phyloP scores from a whole-genome alignment of 1,140 invertebrate species.

The Drosophila tsacasi region DNA sequence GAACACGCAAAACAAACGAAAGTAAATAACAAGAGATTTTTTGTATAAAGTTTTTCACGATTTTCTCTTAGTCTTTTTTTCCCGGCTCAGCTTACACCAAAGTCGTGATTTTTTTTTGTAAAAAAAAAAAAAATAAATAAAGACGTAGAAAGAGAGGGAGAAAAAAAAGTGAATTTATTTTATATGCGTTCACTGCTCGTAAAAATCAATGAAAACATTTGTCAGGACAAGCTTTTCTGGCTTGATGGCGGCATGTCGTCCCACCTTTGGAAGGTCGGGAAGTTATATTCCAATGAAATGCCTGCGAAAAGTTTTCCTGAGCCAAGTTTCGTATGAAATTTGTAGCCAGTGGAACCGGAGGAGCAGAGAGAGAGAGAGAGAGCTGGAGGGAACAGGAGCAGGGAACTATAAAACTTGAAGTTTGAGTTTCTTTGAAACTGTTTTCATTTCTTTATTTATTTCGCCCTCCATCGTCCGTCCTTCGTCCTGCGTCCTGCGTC shows the following conservation, averaged over 20 bases:
- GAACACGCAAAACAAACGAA: slow-evolving; percentile 44
- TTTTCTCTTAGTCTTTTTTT: slow-evolving; percentile 2
- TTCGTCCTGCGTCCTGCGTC: slow-evolving; percentile 5
- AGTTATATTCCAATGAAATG: slow-evolving; percentile 55
- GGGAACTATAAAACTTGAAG: slow-evolving; percentile 76
- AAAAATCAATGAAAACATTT: slow-evolving; percentile 81
- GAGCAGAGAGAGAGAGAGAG: no score
- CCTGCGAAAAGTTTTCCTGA: slow-evolving; percentile 57
- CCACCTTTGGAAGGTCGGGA: slow-evolving; percentile 36
- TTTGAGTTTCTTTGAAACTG: slow-evolving; percentile 78
- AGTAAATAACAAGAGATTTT: slow-evolving; percentile 40
- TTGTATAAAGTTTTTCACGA: slow-evolving; percentile 25
- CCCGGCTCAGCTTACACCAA: slow-evolving; percentile 21
- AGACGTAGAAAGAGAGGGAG: neutral
- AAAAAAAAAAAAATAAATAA: slow-evolving; percentile 39
- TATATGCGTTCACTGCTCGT: slow-evolving; percentile 72
- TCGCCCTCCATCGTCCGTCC: slow-evolving; percentile 15
- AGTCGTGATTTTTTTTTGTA: slow-evolving; percentile 23
- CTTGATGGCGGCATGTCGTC: slow-evolving; percentile 17
- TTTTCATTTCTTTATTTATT: slow-evolving; percentile 65
- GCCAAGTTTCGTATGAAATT: slow-evolving; percentile 77
- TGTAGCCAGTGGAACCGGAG: slow-evolving; percentile 49
- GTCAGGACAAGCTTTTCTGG: slow-evolving; percentile 47
- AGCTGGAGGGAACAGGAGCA: slow-evolving; percentile 15
- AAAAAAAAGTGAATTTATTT: slow-evolving; percentile 70